These are phyloP conservation scores for Delia radicum DNA, from an alignment of 1,140 invertebrate species.

Conservation along the genomic window DNA sequence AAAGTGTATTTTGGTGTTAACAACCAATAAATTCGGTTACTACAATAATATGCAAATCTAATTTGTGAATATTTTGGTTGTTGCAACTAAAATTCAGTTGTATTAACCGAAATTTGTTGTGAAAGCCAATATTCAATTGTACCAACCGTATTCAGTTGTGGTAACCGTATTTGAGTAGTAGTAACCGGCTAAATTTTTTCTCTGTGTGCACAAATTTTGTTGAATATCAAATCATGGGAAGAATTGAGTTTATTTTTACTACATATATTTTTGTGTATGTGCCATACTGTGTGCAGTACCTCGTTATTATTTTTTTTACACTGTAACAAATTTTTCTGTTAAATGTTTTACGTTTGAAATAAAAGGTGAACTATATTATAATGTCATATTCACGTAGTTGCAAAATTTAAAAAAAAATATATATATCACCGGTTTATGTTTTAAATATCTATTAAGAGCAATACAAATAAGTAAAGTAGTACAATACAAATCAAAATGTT, in stretches of 20 bases:
- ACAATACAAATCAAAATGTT: not conserved
- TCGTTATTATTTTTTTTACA: too few relatives aligned
- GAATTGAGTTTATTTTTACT: conserved; percentile 9
- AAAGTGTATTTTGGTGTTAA: too few relatives aligned
- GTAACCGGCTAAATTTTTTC: not conserved
- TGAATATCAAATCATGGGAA: not conserved
- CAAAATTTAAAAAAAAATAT: not conserved
- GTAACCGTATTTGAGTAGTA: too few relatives aligned
- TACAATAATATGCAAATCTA: too few relatives aligned
- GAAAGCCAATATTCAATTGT: too few relatives aligned
- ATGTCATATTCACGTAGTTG: not conserved
- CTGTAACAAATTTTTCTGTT: not conserved
- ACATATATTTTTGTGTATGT: conserved; percentile 28
- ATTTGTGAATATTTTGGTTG: too few relatives aligned
- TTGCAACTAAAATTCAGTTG: too few relatives aligned
- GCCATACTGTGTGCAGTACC: conserved; percentile 53
- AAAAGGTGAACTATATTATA: not conserved
- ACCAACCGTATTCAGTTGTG: too few relatives aligned
- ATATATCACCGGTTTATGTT: not conserved
- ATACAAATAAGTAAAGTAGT: too few relatives aligned
- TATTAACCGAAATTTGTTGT: not conserved
- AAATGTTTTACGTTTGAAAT: not conserved
- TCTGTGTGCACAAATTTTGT: not conserved
- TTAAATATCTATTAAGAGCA: too few relatives aligned
- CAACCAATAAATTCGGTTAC: too few relatives aligned